Evolutionary conservation across 2,113 vertebrate genomes (phyloP), one percentile per base, ranked within the genome.

Genomic region (Potamarius usumacintae): DNA sequence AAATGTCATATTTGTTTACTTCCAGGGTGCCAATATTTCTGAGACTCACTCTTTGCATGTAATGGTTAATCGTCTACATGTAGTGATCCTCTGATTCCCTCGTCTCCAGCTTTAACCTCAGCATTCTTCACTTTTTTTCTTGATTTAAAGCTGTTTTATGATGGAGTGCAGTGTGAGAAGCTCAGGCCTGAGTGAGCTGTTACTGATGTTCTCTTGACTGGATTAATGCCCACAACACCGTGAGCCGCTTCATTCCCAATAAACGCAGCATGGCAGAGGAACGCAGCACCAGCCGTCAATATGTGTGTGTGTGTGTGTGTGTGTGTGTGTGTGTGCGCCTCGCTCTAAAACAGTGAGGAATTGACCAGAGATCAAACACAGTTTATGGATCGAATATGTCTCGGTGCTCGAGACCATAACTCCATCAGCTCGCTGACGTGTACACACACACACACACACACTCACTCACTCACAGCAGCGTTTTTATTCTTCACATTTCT

Each of bases 331-430:
- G 72, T 52, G 34, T 76, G 14, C 15, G 17, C 7, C 1, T 18
- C 25, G 48, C 18, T 52, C 18, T 65, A 14, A 53, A 55, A 52
- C 63, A 83, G 7, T 6, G 81, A 52, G 42, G 25, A 65, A 67
- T 27, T 84, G n/a, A 52, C 12, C 48, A 83, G 48, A 53, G 82
- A 69, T 84, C 65, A 84, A 80, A 60, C 17, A 80, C 63, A 53
- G 1, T 53, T 30, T 12, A 55, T 55, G 52, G 65, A 71, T 55
- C 4, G 17, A 60, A 84, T 27, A 67, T 55, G 50, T 69, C 63
- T 71, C 17, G 5, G 7, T 30, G 63, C n/a, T 30, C 30, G 8
- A 17, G n/a, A 8, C 15, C 7, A 20, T 10, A 58, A 27, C 74
- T 52, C 74, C 12, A 52, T n/a, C 48, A 76, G 14, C 65, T 5